Base-by-base conservation (phyloP, 2,113 vertebrate species). In the Apodemus sylvaticus region DNA sequence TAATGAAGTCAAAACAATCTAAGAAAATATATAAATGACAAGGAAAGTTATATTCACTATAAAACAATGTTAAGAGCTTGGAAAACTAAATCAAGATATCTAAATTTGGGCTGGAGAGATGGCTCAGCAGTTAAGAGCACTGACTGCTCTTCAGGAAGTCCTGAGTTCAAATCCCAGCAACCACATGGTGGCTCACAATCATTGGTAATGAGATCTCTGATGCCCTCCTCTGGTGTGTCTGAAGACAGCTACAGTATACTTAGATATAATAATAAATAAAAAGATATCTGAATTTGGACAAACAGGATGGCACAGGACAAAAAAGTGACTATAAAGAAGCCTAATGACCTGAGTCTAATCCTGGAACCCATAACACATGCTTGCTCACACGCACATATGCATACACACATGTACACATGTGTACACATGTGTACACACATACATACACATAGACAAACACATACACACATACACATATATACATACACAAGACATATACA, bases 21-120 rank as follows among this genome's bases (percentile, higher is more conserved):
- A 92, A 78, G 36, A 14, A 94, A 95, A 92, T 71, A 82, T 11
- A 58, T 83, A 97, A 92, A 22, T 51, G 26, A 68, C 6, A 89
- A 79, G 24, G 42, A 91, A 89, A 83, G 71, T 77, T 55, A 86
- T 81, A 92, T 62, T 64, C 31, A 55, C 53, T 94, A 79, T 31
- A 16, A 85, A 82, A 93, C 13, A 86, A 62, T 58, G 2, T 93
- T n/a, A n/a, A n/a, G n/a, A n/a, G n/a, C n/a, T n/a, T n/a, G n/a
- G n/a, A n/a, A n/a, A n/a, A n/a, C n/a, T n/a, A n/a, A n/a, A n/a
- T n/a, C n/a, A n/a, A n/a, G n/a, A n/a, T n/a, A n/a, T n/a, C n/a
- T n/a, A n/a, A n/a, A n/a, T n/a, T 53, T 53, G 51, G 51, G 51
- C 51, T 53, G 51, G 51, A 53, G 51, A 53, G 51, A 7, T 53